Percentiles rank a stretch among this genome's conserved stretches.
Conservation (phyloP, 2,113 vertebrate species). For the Cnemophilus loriae region DNA sequence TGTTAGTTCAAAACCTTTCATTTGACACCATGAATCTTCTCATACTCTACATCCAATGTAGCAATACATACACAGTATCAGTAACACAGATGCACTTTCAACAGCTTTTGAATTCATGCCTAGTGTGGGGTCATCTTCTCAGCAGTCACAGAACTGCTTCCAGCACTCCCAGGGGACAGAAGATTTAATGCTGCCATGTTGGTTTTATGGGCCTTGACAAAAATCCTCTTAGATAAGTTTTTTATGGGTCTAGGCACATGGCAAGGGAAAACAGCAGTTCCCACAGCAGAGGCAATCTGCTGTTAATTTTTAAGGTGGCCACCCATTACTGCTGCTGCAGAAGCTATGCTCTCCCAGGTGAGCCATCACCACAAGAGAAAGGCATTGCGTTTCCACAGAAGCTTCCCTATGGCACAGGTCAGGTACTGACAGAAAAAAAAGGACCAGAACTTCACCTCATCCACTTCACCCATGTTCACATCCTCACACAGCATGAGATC, state of each 20-base stretch:
- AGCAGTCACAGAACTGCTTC: not conserved
- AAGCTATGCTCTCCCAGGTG: not conserved
- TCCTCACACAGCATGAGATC: not conserved
- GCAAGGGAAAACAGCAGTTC: not conserved
- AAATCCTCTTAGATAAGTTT: not conserved
- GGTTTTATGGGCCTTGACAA: not conserved
- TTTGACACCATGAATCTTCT: not conserved
- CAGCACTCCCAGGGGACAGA: not conserved
- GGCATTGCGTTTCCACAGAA: accelerated
- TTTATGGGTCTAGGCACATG: not conserved
- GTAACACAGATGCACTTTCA: not conserved
- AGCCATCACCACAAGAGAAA: not conserved
- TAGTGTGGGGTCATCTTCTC: not conserved
- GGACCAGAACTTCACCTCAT: not conserved
- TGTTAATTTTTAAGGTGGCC: not conserved
- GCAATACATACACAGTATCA: not conserved
- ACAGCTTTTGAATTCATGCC: not conserved
- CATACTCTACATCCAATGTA: not conserved
- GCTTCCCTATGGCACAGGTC: not conserved
- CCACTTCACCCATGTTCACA: not conserved
- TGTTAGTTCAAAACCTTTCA: not conserved
- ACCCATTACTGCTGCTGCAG: not conserved
- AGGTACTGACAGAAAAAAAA: not conserved
- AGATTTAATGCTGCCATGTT: not conserved
- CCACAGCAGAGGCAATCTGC: not conserved